Evolutionary conservation across 2,888 invertebrate species (phyloP), one percentile per base, ranked within the genome.

Genomic region (Eupithecia exiguata): DNA sequence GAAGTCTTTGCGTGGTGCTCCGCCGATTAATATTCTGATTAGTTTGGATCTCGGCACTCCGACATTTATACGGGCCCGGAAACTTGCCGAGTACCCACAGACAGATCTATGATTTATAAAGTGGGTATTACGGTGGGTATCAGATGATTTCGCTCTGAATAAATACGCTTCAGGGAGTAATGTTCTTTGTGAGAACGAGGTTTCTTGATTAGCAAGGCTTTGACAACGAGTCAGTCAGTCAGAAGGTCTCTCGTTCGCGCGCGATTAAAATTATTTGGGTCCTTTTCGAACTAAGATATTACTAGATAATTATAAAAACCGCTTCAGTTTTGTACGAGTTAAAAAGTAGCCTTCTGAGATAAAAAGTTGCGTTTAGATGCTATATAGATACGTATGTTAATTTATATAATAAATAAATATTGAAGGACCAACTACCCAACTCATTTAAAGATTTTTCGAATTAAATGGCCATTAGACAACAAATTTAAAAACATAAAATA

Each of bases 1-100:
- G 79, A 78, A 79, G 80, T 80, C 78, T 80, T 80, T 79, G 79
- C 79, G 76, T 73, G 72, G 58, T 73, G 69, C 73, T 75, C 75
- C 68, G 69, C 46, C 76, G 78, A 81, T 81, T 81, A 79, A 81
- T 79, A 81, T 81, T 81, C 81, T 75, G 79, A 81, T 79, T 81
- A 81, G 79, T 81, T 78, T 68, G 70, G 78, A 78, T 79, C 75
- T 73, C 74, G 40, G 67, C 73, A 70, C 74, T 78, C 68, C 75
- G 72, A 75, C 79, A 78, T 78, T 78, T 77, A 80, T 77, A 77
- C 70, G 62, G 71, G 71, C 58, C 69, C 63, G 69, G 66, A 68
- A 70, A 70, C 71, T 71, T 69, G 21, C 72, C 67, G 58, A 72
- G 73, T 61, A 58, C 58, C 58, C 58, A 18, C 71, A 18, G 69